Percentiles rank a stretch among this genome's conserved stretches.
These are phyloP conservation scores for Beaufortia kweichowensis DNA, from an alignment of 2,113 vertebrate species.

Conservation along the genomic window DNA sequence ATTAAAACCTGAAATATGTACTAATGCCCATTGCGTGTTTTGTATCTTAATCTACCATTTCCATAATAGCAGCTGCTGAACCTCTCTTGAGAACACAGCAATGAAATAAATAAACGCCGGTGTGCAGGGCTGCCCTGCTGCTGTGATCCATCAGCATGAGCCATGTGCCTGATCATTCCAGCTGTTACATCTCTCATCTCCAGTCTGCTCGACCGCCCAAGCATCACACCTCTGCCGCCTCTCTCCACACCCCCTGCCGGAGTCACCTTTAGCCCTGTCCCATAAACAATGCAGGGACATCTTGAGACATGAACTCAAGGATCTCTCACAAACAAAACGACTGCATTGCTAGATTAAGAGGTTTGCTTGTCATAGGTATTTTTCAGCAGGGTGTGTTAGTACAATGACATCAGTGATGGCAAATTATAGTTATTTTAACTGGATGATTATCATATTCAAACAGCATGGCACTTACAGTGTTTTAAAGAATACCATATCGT, in stretches of 20 bases:
- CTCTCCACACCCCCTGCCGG: conserved; percentile 4
- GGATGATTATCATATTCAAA: too few relatives aligned
- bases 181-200: conserved; percentile 44
- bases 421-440: too few relatives aligned
- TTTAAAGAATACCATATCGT: not conserved
- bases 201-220: conserved; percentile 8
- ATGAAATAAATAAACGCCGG: conserved; percentile 46
- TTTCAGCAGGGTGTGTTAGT: too few relatives aligned
- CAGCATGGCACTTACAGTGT: too few relatives aligned
- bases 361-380: too few relatives aligned
- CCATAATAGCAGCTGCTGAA: conserved; percentile 42
- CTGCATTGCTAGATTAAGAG: too few relatives aligned
- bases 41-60: conserved; percentile 34
- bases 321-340: too few relatives aligned
- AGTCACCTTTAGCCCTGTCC: not conserved
- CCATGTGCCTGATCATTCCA: conserved; percentile 40
- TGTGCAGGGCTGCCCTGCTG: conserved; percentile 25
- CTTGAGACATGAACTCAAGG: conserved; percentile 47
- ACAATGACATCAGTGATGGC: too few relatives aligned
- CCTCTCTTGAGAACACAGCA: conserved; percentile 38
- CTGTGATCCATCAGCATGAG: conserved; percentile 31
- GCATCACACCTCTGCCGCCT: conserved; percentile 37
- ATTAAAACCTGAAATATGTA: conserved; percentile 6
- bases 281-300: conserved; percentile 23
- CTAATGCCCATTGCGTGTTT: not conserved